phyloP scores from a whole-genome alignment of 2,888 invertebrate species.

The Parnassius mnemosyne region DNA sequence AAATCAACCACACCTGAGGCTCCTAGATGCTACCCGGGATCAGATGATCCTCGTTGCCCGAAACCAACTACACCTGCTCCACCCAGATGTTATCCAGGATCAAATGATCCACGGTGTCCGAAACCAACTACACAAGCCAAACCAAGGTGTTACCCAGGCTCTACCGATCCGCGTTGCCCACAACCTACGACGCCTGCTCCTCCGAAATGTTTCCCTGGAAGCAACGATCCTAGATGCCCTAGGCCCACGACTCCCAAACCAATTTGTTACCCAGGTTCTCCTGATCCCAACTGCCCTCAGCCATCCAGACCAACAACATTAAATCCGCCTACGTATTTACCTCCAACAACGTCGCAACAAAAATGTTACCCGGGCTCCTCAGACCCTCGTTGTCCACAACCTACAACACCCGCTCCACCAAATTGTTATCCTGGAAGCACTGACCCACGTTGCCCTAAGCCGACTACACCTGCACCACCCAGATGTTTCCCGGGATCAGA shows the following conservation, averaged over 20 bases:
- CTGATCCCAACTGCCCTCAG: slow-evolving; percentile 48
- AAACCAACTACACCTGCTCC: slow-evolving; percentile 40
- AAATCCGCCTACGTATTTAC: slow-evolving; percentile 40
- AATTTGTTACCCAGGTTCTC: slow-evolving; percentile 36
- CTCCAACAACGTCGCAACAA: slow-evolving; percentile 38
- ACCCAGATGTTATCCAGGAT: slow-evolving; percentile 38
- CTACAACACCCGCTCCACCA: slow-evolving; percentile 33
- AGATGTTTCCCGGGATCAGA: slow-evolving; percentile 36
- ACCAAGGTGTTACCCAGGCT: slow-evolving; percentile 38
- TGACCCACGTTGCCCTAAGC: slow-evolving; percentile 33
- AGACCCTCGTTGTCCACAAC: slow-evolving; percentile 38
- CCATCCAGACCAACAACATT: slow-evolving; percentile 39
- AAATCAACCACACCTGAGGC: slow-evolving; percentile 37
- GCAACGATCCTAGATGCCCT: slow-evolving; percentile 36
- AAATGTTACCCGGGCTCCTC: slow-evolving; percentile 47
- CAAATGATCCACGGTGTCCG: slow-evolving; percentile 47
- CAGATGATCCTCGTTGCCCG: slow-evolving; percentile 48
- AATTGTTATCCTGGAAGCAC: slow-evolving; percentile 38
- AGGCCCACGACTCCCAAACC: slow-evolving; percentile 37
- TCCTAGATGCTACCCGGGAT: slow-evolving; percentile 31
- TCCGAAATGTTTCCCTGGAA: slow-evolving; percentile 32
- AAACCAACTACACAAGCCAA: slow-evolving; percentile 34
- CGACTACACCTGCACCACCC: slow-evolving; percentile 33
- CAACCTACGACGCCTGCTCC: slow-evolving; percentile 37
- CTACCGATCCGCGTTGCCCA: slow-evolving; percentile 37